These are phyloP conservation scores for Sicus ferrugineus DNA, from an alignment of 2,888 invertebrate species.

Conservation along the genomic window DNA sequence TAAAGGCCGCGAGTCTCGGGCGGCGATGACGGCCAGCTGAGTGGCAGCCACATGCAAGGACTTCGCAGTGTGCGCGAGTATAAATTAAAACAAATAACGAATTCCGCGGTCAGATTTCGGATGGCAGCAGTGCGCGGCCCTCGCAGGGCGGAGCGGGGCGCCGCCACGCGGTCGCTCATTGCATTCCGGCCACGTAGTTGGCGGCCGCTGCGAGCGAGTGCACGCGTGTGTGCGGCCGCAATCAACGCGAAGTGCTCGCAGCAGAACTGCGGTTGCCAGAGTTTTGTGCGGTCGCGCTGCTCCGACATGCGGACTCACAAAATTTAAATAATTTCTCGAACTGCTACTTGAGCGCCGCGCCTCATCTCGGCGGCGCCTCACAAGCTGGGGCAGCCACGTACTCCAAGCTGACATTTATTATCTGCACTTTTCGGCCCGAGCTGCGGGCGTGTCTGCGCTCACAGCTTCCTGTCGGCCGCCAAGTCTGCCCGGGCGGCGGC, in stretches of 20 bases:
- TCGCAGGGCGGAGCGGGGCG: no score
- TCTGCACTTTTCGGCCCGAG: slow-evolving; percentile 30
- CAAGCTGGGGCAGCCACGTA: slow-evolving; percentile 42
- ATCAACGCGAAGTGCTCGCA: slow-evolving; percentile 13
- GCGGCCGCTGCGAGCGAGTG: neutral
- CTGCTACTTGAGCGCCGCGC: neutral
- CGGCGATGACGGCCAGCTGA: neutral
- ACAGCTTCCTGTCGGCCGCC: neutral
- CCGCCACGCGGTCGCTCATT: neutral
- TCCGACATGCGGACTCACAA: slow-evolving; percentile 3
- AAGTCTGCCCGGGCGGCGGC: neutral
- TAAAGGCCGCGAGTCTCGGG: neutral
- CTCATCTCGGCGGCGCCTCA: slow-evolving; percentile 33
- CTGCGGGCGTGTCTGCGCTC: neutral
- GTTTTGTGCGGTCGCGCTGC: neutral
- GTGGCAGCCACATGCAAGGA: neutral
- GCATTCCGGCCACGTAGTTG: slow-evolving; percentile 15
- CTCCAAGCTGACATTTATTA: slow-evolving; percentile 46
- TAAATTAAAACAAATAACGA: neutral
- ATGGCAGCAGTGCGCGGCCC: neutral
- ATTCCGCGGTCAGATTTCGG: neutral
- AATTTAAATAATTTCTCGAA: neutral
- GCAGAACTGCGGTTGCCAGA: neutral
- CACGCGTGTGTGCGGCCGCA: slow-evolving; percentile 13
- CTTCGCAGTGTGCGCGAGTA: neutral